phyloP scores from a whole-genome alignment of 1,140 invertebrate species.

The Chironomus tepperi region DNA sequence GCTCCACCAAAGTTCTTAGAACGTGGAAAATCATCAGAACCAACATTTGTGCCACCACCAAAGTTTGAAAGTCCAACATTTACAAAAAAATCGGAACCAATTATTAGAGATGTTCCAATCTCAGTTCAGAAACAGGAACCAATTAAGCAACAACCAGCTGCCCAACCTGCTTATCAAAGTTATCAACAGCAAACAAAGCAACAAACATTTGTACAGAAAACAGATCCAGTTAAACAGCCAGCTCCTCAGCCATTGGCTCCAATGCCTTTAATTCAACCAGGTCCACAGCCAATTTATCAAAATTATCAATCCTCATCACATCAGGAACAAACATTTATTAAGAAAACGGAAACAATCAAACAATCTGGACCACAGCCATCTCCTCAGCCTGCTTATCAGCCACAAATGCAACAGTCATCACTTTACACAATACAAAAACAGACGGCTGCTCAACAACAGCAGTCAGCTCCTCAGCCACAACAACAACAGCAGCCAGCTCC shows the following conservation, averaged over 20 bases:
- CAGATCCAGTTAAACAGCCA: not conserved
- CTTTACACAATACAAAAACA: too few species aligned
- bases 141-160: slow-evolving; percentile 33
- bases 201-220: slow-evolving; percentile 25
- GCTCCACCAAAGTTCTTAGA: slow-evolving; percentile 42
- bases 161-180: slow-evolving; percentile 26
- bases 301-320: slow-evolving; percentile 23
- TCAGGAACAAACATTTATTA: too few species aligned
- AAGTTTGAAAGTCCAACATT: slow-evolving; percentile 46
- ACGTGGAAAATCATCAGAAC: slow-evolving; percentile 41
- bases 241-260: slow-evolving; percentile 22
- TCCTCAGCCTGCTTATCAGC: too few species aligned
- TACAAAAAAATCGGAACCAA: slow-evolving; percentile 43
- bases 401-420: slow-evolving; percentile 7
- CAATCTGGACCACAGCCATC: slow-evolving; percentile 23
- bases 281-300: slow-evolving; percentile 25
- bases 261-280: slow-evolving; percentile 28
- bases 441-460: too few species aligned
- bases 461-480: not conserved
- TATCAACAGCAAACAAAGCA: not conserved
- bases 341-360: too few species aligned
- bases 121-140: slow-evolving; percentile 26
- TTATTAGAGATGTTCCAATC: slow-evolving; percentile 36
- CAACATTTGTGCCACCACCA: slow-evolving; percentile 49
- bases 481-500: slow-evolving; percentile 29